These are phyloP conservation scores for Adineta ricciae DNA, from an alignment of 2,888 invertebrate species.

Conservation along the genomic window DNA sequence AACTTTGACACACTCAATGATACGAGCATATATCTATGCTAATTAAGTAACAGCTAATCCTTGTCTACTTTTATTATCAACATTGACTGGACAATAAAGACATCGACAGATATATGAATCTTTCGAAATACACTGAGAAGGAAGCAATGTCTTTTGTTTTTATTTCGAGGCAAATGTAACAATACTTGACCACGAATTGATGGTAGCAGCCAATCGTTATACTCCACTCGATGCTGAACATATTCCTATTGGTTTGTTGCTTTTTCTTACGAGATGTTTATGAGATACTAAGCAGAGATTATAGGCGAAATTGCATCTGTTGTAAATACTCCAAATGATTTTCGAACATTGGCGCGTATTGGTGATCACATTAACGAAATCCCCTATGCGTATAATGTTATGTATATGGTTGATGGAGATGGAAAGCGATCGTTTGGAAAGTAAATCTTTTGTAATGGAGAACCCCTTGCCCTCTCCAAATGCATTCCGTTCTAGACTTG, in stretches of 20 bases:
- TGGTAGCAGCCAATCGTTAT: slow-evolving; percentile 17
- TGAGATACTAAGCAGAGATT: background rate
- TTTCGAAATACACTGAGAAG: no score
- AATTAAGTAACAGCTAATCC: no score
- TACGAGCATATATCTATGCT: no score
- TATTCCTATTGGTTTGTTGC: slow-evolving; percentile 28
- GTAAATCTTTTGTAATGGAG: background rate
- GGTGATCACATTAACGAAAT: background rate
- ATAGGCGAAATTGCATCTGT: slow-evolving; percentile 16
- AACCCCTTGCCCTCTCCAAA: background rate
- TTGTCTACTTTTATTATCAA: no score
- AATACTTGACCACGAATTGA: slow-evolving; percentile 34
- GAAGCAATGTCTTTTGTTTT: no score
- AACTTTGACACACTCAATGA: no score
- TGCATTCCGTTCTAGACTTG: slow-evolving; percentile 37
- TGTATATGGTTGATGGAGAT: slow-evolving; percentile 17
- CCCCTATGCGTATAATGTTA: slow-evolving; percentile 23
- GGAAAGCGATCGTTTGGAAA: background rate
- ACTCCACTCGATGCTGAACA: slow-evolving; percentile 22
- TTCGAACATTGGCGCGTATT: slow-evolving; percentile 5
- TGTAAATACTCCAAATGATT: slow-evolving; percentile 23
- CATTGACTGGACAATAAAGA: no score
- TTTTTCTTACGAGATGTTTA: background rate
- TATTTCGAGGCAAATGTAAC: slow-evolving; percentile 25
- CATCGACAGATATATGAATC: no score